These are phyloP conservation scores for Mythimna lalbum DNA, from an alignment of 2,888 invertebrate genomes.

Conservation along the genomic window DNA sequence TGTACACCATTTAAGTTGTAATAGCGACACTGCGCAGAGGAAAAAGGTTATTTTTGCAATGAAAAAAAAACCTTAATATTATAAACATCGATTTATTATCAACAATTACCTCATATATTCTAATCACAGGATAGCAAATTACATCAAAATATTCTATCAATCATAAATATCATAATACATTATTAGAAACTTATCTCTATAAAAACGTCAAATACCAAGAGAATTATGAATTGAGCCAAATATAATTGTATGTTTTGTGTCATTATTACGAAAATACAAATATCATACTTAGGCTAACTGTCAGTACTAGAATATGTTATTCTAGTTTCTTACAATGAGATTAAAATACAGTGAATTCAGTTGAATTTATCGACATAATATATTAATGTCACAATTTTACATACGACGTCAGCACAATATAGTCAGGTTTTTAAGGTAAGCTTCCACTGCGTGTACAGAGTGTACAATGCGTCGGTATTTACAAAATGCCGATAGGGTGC, in stretches of 20 bases:
- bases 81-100: constrained; percentile 81
- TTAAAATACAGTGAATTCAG: constrained; percentile 42
- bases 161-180: constrained; percentile 63
- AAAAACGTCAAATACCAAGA: constrained; percentile 67
- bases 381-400: not conserved
- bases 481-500: too few species aligned
- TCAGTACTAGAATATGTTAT: constrained; percentile 56
- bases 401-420: not conserved
- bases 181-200: constrained; percentile 64
- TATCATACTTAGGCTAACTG: constrained; percentile 51
- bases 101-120: constrained; percentile 81
- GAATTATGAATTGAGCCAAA: constrained; percentile 52
- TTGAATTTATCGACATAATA: constrained; percentile 23
- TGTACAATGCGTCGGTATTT: too few species aligned
- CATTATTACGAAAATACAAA: constrained; percentile 41
- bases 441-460: too few species aligned
- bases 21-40: too few species aligned
- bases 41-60: not conserved
- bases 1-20: too few species aligned
- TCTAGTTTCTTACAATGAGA: constrained; percentile 44
- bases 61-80: constrained; percentile 45
- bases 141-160: constrained; percentile 73
- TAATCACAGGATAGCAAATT: constrained; percentile 84
- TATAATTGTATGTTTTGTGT: constrained; percentile 18
- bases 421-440: constrained; percentile 1